Base-by-base conservation (phyloP, 2,797 vertebrate species). In the Neosilurus hyrtlii region DNA sequence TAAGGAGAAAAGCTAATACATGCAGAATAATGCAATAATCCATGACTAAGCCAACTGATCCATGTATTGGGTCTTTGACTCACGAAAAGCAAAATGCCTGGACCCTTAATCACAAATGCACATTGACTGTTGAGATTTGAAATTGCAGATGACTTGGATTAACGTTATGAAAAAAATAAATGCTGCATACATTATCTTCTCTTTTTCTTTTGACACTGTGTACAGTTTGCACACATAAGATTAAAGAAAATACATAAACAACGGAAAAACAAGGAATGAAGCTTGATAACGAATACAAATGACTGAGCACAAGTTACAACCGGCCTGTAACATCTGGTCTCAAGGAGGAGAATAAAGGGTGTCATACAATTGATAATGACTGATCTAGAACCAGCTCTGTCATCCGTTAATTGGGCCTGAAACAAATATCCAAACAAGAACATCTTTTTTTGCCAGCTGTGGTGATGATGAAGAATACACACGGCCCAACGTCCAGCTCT, bases 381-480 rank as follows among this genome's bases (percentile, higher is more conserved):
- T n/a, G 56, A 75, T 75, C 56, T 14, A 43, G 67, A 73, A 79
- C 49, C n/a, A 74, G 11, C 72, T 71, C 51, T 76, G 79, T 81
- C 68, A 59, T 63, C 57, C 67, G 26, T 81, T 81, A 72, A 56
- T 77, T 74, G 51, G 52, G 70, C 52, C 61, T 18, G 70, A 62
- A 59, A 79, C 49, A 52, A 80, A 22, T 63, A 24, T 14, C 20
- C 70, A 70, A 72, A 80, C 79, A 80, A 51, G 79, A 26, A 10
- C 65, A 65, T 80, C 43, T 73, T 56, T 71, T 54, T 16, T 37
- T 62, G 51, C 61, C 59, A 30, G 76, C 49, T 30, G 30, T 30
- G 37, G 65, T 76, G 71, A 54, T 22, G 57, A 35, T 71, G 70
- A 71, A 52, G n/a, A 72, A 61, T 57, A 54, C 24, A 35, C 54